Evolutionary conservation across 2,113 vertebrate species (phyloP).

Genomic region (Trichechus manatus): DNA sequence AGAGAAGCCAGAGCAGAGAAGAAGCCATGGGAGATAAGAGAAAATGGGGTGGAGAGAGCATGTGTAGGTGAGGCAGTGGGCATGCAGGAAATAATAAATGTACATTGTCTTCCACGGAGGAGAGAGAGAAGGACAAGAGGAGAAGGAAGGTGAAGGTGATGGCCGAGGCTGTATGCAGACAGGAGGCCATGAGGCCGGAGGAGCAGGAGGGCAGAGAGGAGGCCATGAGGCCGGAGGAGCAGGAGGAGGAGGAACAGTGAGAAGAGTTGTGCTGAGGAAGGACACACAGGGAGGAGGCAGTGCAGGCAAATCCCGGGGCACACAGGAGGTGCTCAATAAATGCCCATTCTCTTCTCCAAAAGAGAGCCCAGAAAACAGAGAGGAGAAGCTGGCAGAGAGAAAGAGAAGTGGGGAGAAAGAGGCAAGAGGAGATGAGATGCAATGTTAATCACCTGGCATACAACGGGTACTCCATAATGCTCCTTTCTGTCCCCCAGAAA

Average conservation of each 20-base stretch:
- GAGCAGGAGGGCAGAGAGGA: background rate
- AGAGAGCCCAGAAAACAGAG: background rate
- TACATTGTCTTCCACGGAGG: background rate
- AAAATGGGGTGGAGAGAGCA: background rate
- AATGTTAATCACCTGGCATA: background rate
- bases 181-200: background rate
- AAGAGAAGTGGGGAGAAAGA: too few relatives aligned
- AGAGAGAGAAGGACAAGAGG: background rate
- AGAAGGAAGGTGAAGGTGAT: background rate
- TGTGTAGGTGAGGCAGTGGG: background rate
- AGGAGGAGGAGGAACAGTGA: background rate
- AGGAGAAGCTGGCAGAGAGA: background rate
- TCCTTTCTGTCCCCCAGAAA: background rate
- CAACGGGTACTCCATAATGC: background rate
- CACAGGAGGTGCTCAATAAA: background rate
- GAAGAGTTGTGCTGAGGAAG: background rate
- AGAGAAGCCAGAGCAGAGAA: background rate
- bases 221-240: fast-evolving
- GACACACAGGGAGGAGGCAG: too few relatives aligned
- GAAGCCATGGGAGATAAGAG: background rate
- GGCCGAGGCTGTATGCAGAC: background rate
- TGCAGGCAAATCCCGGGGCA: fast-evolving
- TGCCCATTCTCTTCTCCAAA: background rate
- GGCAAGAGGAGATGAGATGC: background rate
- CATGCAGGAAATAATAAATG: background rate